These are phyloP conservation scores for Sebastes itinus DNA, from an alignment of 2,797 vertebrate genomes.

Conservation along the genomic window DNA sequence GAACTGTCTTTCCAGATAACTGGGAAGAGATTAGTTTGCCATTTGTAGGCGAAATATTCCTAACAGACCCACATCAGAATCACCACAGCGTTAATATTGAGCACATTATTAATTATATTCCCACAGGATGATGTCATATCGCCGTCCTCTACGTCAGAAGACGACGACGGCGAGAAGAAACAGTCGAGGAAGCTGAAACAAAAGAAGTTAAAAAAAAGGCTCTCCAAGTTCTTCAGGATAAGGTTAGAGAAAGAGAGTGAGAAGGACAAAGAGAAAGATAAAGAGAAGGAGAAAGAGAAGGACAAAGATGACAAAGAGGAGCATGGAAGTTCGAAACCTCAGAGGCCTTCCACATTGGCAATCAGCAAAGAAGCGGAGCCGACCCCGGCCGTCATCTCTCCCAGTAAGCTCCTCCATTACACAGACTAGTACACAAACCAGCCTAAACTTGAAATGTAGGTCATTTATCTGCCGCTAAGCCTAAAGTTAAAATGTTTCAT, in stretches of 20 bases:
- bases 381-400: neutral
- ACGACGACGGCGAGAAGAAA: conserved; percentile 63
- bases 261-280: conserved; percentile 14
- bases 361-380: neutral
- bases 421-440: neutral
- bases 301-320: conserved; percentile 43
- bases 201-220: conserved; percentile 61
- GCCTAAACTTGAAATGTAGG: neutral
- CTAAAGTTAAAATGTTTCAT: neutral
- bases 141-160: conserved; percentile 69
- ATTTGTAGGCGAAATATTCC: neutral
- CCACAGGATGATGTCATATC: conserved; percentile 43
- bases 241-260: conserved; percentile 37
- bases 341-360: conserved; percentile 21
- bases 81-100: neutral
- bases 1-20: neutral
- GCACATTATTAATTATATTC: neutral
- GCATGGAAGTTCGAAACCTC: neutral
- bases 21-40: neutral
- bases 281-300: conserved; percentile 35
- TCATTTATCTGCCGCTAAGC: neutral
- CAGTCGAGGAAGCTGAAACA: conserved; percentile 60
- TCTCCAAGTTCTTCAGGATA: conserved; percentile 66
- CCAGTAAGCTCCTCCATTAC: conserved; percentile 63
- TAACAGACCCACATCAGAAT: neutral